Conservation (phyloP, 2,888 invertebrate genomes). For the Drosophila robusta region DNA sequence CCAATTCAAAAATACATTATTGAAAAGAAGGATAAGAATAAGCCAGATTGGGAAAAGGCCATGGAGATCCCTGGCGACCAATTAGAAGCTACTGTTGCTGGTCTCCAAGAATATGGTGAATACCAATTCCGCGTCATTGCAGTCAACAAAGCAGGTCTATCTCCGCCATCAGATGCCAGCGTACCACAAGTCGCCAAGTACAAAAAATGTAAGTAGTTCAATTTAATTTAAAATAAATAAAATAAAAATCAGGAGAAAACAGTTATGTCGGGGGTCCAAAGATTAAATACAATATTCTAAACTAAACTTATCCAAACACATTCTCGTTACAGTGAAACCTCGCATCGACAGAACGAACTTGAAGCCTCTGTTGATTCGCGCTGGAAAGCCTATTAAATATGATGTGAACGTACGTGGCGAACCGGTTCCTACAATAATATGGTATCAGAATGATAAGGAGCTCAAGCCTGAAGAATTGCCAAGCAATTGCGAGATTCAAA, state of each 20-base stretch:
- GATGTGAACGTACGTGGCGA: conserved; percentile 98
- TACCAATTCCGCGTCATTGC: conserved; percentile 96
- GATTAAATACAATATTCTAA: too few relatives aligned
- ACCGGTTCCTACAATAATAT: conserved; percentile 96
- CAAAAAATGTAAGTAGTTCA: conserved; percentile 90
- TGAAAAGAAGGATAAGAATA: conserved; percentile 96
- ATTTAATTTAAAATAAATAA: neutral
- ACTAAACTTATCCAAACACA: neutral
- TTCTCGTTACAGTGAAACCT: conserved; percentile 91
- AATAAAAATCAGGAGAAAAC: neutral
- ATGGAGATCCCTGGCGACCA: conserved; percentile 91
- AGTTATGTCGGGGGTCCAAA: too few relatives aligned
- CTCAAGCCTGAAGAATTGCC: conserved; percentile 88
- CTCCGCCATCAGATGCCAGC: conserved; percentile 95
- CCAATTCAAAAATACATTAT: conserved; percentile 98
- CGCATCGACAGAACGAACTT: conserved; percentile 98
- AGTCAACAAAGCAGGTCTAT: conserved; percentile 96
- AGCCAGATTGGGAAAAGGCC: conserved; percentile 93
- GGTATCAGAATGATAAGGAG: conserved; percentile 93
- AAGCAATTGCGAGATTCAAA: conserved; percentile 90
- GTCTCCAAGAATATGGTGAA: conserved; percentile 95
- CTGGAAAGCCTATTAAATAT: conserved; percentile 96
- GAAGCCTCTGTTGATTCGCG: conserved; percentile 94
- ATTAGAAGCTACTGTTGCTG: conserved; percentile 91
- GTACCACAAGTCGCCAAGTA: conserved; percentile 95